Evolutionary conservation across 1,140 invertebrate species (phyloP).

Genomic region (Pseudomyrmex concolor): DNA sequence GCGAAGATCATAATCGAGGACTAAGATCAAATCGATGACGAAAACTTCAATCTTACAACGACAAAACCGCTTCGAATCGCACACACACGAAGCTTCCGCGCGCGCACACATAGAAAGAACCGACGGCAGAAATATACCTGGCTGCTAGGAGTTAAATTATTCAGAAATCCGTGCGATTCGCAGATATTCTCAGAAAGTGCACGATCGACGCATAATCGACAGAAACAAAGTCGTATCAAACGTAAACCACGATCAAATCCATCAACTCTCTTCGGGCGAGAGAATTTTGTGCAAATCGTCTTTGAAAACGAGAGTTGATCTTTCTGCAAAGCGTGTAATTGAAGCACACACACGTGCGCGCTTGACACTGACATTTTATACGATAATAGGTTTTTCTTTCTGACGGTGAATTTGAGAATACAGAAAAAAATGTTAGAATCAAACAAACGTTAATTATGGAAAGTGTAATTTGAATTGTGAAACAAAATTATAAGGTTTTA

Average conservation of each 20-base stretch:
- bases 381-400: too few species aligned
- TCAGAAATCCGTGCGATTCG: conserved; percentile 49
- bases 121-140: conserved; percentile 52
- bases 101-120: conserved; percentile 14
- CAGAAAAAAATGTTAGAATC: too few species aligned
- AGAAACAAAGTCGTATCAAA: conserved; percentile 44
- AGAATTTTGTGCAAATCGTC: not conserved
- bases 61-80: conserved; percentile 16
- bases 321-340: too few species aligned
- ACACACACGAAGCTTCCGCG: not conserved
- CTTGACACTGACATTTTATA: too few species aligned
- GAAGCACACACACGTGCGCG: too few species aligned
- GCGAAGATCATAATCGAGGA: conserved; percentile 4
- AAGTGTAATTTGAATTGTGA: too few species aligned
- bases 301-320: not conserved
- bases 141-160: conserved; percentile 57
- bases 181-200: conserved; percentile 59
- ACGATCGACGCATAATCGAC: conserved; percentile 35
- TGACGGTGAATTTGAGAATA: too few species aligned
- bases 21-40: not conserved
- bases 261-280: not conserved
- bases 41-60: conserved; percentile 34
- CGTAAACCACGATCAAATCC: conserved; percentile 25
- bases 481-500: too few species aligned
- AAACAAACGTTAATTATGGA: too few species aligned